These are phyloP conservation scores for Diadema setosum DNA, from an alignment of 35 echinoderm and acorn worm species.

Conservation along the genomic window DNA sequence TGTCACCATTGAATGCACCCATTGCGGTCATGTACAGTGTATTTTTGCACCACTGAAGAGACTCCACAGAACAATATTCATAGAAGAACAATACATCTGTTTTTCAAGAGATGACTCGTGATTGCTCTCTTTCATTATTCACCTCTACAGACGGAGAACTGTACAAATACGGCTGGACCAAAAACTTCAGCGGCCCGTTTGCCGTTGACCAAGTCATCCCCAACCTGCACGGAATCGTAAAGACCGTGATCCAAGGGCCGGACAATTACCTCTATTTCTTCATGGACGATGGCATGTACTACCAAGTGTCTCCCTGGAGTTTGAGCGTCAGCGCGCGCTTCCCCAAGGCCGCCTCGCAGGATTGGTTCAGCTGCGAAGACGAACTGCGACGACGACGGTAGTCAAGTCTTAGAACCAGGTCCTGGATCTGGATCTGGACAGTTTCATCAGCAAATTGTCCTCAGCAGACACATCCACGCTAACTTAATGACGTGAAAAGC, in stretches of 20 bases:
- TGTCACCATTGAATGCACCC: neutral
- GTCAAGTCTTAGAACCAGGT: no score
- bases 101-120: neutral
- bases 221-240: neutral
- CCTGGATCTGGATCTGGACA: no score
- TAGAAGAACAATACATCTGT: neutral
- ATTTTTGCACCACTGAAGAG: neutral
- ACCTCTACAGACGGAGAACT: conserved; percentile 21
- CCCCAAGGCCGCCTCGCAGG: conserved; percentile 7
- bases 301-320: conserved; percentile 46
- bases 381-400: neutral
- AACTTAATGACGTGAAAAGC: no score
- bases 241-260: conserved; percentile 9
- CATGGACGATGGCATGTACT: conserved; percentile 27
- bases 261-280: conserved; percentile 77
- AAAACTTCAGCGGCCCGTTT: conserved; percentile 19
- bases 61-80: neutral
- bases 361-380: conserved; percentile 52
- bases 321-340: conserved; percentile 27
- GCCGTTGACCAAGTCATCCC: neutral
- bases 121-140: neutral
- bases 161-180: neutral
- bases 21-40: neutral
- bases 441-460: no score
- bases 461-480: no score